Conservation (phyloP, 2,797 vertebrate genomes). For the Rhabdophis nuchalis region DNA sequence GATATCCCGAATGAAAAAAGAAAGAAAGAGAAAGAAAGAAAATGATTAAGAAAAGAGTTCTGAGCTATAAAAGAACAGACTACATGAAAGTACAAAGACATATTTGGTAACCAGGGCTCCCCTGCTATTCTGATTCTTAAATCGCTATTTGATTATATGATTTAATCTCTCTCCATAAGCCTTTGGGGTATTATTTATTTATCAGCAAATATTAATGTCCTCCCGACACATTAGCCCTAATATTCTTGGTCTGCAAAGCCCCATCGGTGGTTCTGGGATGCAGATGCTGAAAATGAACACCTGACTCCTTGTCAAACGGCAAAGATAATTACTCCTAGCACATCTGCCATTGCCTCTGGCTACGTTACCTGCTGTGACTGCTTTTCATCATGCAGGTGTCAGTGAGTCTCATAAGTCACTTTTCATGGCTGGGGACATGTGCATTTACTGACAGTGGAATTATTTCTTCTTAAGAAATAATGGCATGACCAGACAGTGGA, state of each 20-base stretch:
- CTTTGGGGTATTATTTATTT: background rate
- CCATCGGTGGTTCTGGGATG: background rate
- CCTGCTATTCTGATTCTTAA: background rate
- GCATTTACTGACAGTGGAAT: background rate
- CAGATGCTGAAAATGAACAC: constrained; percentile 13
- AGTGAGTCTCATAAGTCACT: background rate
- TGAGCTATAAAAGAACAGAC: background rate
- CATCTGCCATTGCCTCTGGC: background rate
- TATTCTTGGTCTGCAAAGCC: background rate
- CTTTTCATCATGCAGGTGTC: background rate
- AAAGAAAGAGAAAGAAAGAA: background rate
- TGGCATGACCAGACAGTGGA: background rate
- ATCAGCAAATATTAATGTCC: background rate
- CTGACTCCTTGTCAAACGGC: constrained; percentile 14
- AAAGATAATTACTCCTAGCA: constrained; percentile 3
- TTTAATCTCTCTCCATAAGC: background rate
- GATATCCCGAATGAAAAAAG: background rate
- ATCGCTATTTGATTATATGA: background rate
- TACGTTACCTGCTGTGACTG: background rate
- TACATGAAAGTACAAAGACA: background rate
- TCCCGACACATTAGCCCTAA: background rate
- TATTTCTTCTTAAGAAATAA: background rate
- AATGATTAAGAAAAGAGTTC: background rate
- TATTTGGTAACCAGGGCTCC: background rate
- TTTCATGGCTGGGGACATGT: background rate